phyloP scores from a whole-genome alignment of 2,888 invertebrate species.

The Napeogenes sylphis region DNA sequence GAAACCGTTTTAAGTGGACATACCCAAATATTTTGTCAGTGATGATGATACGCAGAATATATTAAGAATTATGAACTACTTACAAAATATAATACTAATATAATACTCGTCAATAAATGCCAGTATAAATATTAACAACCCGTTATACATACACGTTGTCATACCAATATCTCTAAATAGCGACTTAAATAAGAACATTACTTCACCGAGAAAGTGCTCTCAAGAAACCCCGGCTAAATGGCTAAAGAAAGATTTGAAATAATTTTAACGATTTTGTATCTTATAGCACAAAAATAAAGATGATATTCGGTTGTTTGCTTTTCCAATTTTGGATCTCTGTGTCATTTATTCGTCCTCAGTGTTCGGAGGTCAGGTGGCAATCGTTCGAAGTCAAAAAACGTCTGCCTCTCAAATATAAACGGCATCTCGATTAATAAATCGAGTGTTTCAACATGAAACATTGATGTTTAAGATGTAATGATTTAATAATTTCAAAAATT shows the following conservation, averaged over 20 bases:
- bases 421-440: not conserved
- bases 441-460: not conserved
- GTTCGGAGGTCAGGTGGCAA: not conserved
- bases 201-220: conserved; percentile 34
- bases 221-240: conserved; percentile 32
- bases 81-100: not conserved
- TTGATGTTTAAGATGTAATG: too few species aligned
- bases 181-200: conserved; percentile 4
- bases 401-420: not conserved
- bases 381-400: not conserved
- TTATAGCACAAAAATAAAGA: not conserved
- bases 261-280: not conserved
- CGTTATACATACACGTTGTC: not conserved
- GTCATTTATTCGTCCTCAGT: not conserved
- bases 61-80: too few species aligned
- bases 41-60: too few species aligned
- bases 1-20: too few species aligned
- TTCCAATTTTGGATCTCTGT: not conserved
- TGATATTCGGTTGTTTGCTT: not conserved
- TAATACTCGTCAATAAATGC: not conserved
- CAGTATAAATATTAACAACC: not conserved
- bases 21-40: too few species aligned
- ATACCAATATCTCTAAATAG: not conserved
- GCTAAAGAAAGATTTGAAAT: conserved; percentile 17
- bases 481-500: too few species aligned